Evolutionary conservation across 2,888 invertebrate genomes (phyloP).

Genomic region (Melipona bicolor): DNA sequence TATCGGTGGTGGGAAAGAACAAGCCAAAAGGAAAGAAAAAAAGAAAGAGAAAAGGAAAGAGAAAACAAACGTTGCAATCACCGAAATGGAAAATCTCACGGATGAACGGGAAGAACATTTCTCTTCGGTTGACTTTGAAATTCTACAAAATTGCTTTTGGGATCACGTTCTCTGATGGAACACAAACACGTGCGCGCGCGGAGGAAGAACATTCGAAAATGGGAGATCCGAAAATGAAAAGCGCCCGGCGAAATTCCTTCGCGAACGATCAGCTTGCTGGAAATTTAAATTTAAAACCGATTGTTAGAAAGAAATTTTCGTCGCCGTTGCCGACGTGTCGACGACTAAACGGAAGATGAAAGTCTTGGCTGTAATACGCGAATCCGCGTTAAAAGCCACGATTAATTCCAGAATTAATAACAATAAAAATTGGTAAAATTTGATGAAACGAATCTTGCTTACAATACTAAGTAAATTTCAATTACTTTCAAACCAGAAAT

Average conservation of each 20-base stretch:
- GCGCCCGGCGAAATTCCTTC: background rate
- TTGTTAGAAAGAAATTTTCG: background rate
- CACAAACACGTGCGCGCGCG: constrained; percentile 9
- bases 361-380: background rate
- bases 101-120: constrained; percentile 45
- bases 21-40: background rate
- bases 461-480: background rate
- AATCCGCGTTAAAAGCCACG: background rate
- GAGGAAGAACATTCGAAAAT: constrained; percentile 28
- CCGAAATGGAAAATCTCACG: constrained; percentile 50
- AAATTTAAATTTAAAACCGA: background rate
- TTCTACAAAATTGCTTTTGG: constrained; percentile 57
- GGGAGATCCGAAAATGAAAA: constrained; percentile 31
- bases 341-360: too few relatives aligned
- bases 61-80: constrained; percentile 45
- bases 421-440: background rate
- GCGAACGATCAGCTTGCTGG: background rate
- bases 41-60: background rate
- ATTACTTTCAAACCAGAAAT: background rate
- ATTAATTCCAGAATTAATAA: constrained; percentile 1
- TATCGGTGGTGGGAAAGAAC: background rate
- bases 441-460: background rate
- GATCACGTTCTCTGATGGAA: constrained; percentile 44
- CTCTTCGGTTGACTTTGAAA: constrained; percentile 55
- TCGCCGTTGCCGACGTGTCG: background rate